Base-by-base conservation (phyloP, 2,888 invertebrate genomes). In the Timema cristinae region DNA sequence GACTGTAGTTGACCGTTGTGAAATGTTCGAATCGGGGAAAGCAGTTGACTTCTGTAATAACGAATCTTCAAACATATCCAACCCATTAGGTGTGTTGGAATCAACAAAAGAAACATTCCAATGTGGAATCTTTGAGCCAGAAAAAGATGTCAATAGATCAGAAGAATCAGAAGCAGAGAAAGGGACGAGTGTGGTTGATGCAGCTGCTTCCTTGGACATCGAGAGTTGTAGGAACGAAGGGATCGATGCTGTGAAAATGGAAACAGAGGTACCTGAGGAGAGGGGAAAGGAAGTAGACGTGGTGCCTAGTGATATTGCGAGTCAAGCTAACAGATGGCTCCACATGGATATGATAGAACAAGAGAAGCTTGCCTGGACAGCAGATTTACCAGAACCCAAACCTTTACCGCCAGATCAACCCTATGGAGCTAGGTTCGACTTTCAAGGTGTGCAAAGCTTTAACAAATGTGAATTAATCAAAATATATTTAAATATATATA, bases 311-410 rank as follows among this genome's bases (percentile, higher is more conserved):
- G 9, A 54, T 48, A 10, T 47, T 10, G 10, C 32, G 4, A 50
- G 90, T 47, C 84, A 88, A 74, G 81, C 89, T 0, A 86, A 89
- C 73, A 88, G 89, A 67, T 96, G 94, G 93, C 80, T 95, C 0
- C 88, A 96, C 80, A 97, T 97, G 87, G 88, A 94, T 81, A 85
- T 88, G n/a, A 81, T 95, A 63, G 97, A 97, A 82, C 86, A 87
- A 75, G 92, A 93, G 76, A 97, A 97, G 81, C 81, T 97, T 16
- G 89, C 91, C 78, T 97, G 97, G 97, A 93, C 94, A 87, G 90
- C 90, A 80, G 87, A 90, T 73, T 82, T 89, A n/a, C 85, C 88
- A 0, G 83, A 83, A 75, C 77, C 81, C 10, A 79, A 85, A 15
- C 74, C 78, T n/a, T 66, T 73, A 7, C 11, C 72, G 11, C 81